phyloP scores from a whole-genome alignment of 2,797 vertebrate species.

The Echeneis naucrates region DNA sequence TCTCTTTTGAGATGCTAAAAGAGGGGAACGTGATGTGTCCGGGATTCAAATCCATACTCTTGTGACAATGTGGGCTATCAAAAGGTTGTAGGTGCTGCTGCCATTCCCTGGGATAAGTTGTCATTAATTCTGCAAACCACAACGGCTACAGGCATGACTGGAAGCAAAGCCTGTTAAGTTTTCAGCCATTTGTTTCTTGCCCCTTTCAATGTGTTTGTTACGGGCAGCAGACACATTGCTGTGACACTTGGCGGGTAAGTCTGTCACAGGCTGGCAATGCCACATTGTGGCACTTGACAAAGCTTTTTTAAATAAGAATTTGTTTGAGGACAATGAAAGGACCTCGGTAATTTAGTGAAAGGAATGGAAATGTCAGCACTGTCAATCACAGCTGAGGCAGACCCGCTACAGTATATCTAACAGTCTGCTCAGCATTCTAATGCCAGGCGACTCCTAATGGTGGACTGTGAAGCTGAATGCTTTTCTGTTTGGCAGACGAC shows the following conservation, averaged over 20 bases:
- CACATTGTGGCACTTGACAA: slow-evolving; percentile 80
- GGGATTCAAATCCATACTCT: slow-evolving; percentile 46
- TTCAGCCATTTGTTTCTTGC: slow-evolving; percentile 64
- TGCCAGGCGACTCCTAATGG: slow-evolving; percentile 65
- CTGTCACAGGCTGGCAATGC: slow-evolving; percentile 62
- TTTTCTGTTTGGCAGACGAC: slow-evolving; percentile 51
- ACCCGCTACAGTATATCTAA: slow-evolving; percentile 66
- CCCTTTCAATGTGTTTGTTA: slow-evolving; percentile 73
- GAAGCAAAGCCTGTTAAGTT: slow-evolving; percentile 32
- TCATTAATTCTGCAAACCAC: slow-evolving; percentile 61
- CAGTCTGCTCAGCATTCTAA: slow-evolving; percentile 81
- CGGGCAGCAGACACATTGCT: slow-evolving; percentile 56
- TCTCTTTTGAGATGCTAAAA: slow-evolving; percentile 51
- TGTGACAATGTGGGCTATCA: slow-evolving; percentile 33
- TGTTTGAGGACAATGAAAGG: slow-evolving; percentile 85
- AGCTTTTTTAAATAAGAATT: slow-evolving; percentile 85
- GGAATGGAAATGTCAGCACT: slow-evolving; percentile 87
- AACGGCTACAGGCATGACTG: slow-evolving; percentile 28
- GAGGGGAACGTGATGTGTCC: slow-evolving; percentile 33
- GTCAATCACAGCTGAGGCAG: slow-evolving; percentile 83
- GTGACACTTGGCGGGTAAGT: slow-evolving; percentile 59
- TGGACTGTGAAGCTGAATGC: slow-evolving; percentile 64
- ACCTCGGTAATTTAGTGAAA: slow-evolving; percentile 84
- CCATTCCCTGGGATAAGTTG: slow-evolving; percentile 29
- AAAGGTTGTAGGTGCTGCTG: slow-evolving; percentile 41